A percentile compares a stretch with the other conserved stretches of the same genome.
These are phyloP conservation scores for Helleia helle DNA, from an alignment of 2,888 invertebrate genomes.

Conservation along the genomic window DNA sequence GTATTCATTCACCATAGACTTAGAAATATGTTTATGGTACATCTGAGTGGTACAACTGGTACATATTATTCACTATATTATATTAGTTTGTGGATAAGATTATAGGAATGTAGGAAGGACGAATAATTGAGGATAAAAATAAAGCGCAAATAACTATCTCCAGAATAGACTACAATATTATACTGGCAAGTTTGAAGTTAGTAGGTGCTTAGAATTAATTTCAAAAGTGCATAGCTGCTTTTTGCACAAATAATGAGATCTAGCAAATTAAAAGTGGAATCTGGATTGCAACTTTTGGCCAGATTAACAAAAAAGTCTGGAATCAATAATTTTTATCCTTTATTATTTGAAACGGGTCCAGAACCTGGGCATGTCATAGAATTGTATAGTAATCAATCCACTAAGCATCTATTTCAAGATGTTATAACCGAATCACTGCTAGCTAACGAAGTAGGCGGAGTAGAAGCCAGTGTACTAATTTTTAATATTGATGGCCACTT, in stretches of 20 bases:
- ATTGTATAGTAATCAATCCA: conserved; percentile 35
- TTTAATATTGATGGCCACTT: conserved; percentile 60
- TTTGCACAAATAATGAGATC: conserved; percentile 23
- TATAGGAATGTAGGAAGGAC: too few relatives aligned
- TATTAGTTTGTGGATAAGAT: too few relatives aligned
- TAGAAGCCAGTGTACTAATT: conserved; percentile 42
- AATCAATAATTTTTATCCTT: conserved; percentile 55
- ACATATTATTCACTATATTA: too few relatives aligned
- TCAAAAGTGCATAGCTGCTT: too few relatives aligned
- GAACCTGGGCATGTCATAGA: conserved; percentile 47
- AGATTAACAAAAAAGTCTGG: conserved; percentile 58
- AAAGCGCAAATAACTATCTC: too few relatives aligned
- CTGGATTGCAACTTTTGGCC: conserved; percentile 73
- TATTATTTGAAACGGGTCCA: conserved; percentile 51
- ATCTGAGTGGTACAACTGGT: too few relatives aligned
- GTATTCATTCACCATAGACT: too few relatives aligned
- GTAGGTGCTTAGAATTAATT: too few relatives aligned
- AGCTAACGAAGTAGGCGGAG: conserved; percentile 32
- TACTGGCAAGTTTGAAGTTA: too few relatives aligned
- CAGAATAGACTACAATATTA: too few relatives aligned
- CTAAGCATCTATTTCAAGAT: conserved; percentile 40
- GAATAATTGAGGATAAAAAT: too few relatives aligned
- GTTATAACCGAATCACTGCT: conserved; percentile 45
- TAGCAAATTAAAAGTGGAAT: conserved; percentile 57
- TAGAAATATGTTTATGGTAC: too few relatives aligned